Evolutionary conservation across 2,888 invertebrate genomes (phyloP), one percentile per base, ranked within the genome.

Genomic region (Xylota sylvarum): DNA sequence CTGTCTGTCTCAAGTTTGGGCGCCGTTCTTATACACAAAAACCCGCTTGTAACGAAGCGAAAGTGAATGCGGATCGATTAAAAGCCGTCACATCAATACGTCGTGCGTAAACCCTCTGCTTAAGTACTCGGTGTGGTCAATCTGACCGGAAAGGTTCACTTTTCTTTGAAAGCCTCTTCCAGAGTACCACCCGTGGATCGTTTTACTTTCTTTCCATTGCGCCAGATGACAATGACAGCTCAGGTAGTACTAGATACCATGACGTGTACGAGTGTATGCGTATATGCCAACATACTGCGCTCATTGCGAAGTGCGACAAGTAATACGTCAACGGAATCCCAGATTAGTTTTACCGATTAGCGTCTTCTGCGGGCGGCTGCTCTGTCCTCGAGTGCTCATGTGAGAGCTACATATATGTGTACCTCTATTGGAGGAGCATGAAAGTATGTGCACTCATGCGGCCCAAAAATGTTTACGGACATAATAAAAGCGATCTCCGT

Each of bases 141-240:
- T 55, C 27, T 50, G 4, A 30, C 43, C 14, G 74, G 43, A 84
- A 84, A 74, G 62, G 84, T 84, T 84, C 58, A 76, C 78, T 84
- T 79, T 78, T 73, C 78, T 37, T 78, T 78, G 67, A 48, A 70
- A 64, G 40, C 19, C 50, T 69, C 37, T 37, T 60, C 46, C 60
- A 55, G 43, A 27, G 52, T 32, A 23, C 40, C 58, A 48, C 46
- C 48, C 35, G 10, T 74, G 5, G 14, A 17, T 58, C 46, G 52
- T 70, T 85, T 85, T 85, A 80, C 76, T 80, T 85, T 85, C 85
- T 85, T 85, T 85, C 48, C 74, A 56, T 43, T 52, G 69, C 50
- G 35, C 56, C 74, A 64, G 50, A 69, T 79, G 56, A 50, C 73
- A 79, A 73, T 67, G 58, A 60, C 65, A 60, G 69, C 14, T 19